A percentile compares a stretch with the other conserved stretches of the same genome.
Evolutionary conservation across 1,140 invertebrate genomes (phyloP).

Genomic region (Bombus balteatus): DNA sequence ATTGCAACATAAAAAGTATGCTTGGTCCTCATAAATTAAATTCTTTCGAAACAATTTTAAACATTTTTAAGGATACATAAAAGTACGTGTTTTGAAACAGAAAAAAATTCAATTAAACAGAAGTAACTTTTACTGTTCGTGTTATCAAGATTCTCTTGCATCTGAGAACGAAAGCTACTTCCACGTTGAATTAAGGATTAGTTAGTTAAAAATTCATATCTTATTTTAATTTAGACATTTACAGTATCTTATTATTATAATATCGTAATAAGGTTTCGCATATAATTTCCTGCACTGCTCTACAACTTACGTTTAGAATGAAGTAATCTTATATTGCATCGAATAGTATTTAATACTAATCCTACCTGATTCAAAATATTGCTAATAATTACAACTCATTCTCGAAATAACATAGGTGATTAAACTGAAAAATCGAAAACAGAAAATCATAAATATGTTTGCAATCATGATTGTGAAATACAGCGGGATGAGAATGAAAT

Average conservation of each 20-base stretch:
- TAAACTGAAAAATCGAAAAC: background rate
- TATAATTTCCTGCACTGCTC: background rate
- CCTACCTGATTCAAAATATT: background rate
- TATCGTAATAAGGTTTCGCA: background rate
- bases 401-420: background rate
- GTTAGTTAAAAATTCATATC: background rate
- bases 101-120: background rate
- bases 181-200: constrained; percentile 5
- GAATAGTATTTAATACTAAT: background rate
- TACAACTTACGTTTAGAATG: background rate
- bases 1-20: background rate
- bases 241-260: background rate
- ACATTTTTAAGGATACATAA: background rate
- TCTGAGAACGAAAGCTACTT: constrained; percentile 6
- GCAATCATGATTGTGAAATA: background rate
- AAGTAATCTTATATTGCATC: background rate
- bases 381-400: background rate
- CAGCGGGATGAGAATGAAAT: background rate
- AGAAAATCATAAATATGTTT: background rate
- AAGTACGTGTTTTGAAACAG: background rate
- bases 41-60: background rate
- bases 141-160: background rate
- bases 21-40: background rate
- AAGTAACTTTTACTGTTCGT: background rate
- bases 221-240: background rate